These are phyloP conservation scores for Zapornia atra DNA, from an alignment of 2,113 vertebrate species.

Conservation along the genomic window DNA sequence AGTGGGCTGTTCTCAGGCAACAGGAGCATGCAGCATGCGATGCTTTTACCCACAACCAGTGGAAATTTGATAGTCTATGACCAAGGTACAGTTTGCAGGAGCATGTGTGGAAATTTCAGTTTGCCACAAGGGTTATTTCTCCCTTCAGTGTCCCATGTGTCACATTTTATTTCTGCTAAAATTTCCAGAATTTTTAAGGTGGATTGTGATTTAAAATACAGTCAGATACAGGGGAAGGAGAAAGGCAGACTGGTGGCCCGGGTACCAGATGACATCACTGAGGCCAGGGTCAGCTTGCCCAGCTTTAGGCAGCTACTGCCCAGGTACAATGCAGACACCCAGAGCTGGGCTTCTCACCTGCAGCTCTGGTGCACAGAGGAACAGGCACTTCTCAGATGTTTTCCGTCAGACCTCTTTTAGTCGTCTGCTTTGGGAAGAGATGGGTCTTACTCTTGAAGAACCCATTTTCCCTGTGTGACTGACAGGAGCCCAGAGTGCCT, in stretches of 20 bases:
- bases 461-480: neutral
- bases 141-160: neutral
- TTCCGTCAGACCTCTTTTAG: neutral
- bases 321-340: neutral
- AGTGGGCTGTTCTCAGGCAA: conserved; percentile 51
- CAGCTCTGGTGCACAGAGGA: neutral
- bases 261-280: neutral
- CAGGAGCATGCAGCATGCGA: neutral
- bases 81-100: conserved; percentile 74
- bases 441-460: neutral
- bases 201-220: neutral
- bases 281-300: neutral
- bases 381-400: neutral
- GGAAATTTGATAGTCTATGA: conserved; percentile 86
- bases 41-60: conserved; percentile 66
- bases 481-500: neutral
- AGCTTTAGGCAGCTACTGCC: neutral
- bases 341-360: neutral
- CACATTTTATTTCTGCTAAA: neutral
- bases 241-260: neutral
- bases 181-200: neutral
- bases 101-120: neutral
- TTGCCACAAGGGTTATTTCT: neutral
- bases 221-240: neutral
- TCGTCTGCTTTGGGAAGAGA: neutral